Base-by-base conservation (phyloP, 2,113 vertebrate species). In the Forbesichthys papilliferus region DNA sequence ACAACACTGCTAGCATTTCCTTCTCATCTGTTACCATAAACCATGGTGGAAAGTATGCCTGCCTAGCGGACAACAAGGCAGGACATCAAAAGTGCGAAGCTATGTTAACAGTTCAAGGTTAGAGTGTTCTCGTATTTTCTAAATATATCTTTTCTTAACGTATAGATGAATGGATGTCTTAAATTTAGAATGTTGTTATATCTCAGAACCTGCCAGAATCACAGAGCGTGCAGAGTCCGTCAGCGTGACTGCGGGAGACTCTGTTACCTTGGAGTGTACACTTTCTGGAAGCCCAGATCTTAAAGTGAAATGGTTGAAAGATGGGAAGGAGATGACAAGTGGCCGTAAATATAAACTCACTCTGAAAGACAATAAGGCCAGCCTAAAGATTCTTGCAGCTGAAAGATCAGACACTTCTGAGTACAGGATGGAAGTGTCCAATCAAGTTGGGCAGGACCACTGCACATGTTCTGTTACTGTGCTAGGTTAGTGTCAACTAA, bases 151-250 rank as follows among this genome's bases (percentile, higher is more conserved):
- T 9, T 49, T 71, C 9, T 18, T n/a, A 18, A 3, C 51, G 7
- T n/a, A 49, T 4, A 59, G 8, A 16, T 3, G 48, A 4, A 0
- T 48, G 49, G 14, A 52, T 57, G 12, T 53, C 11, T 4, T n/a
- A 9, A 64, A 51, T 11, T 59, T 27, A 79, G 55, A 75, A 2
- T 27, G 0, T 0, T 66, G 18, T 67, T 77, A 78, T 88, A 55
- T 94, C 93, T 74, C 93, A 99, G 97, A 98, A 87, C 96, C 97
- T 27, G 97, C 96, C 61, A 94, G 92, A 90, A 95, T 99, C 80
- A 63, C 93, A 87, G 97, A 99, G 74, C 94, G 94, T 81, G 89
- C 95, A 0, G 92, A 94, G 12, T 91, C 96, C 77, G 95, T 98
- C 90, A 95, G 95, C 68, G 96, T 98, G 81, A 98, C 95, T 1